Evolutionary conservation across 2,113 vertebrate genomes (phyloP), one percentile per base, ranked within the genome.

Genomic region (Phalacrocorax brasilianus): DNA sequence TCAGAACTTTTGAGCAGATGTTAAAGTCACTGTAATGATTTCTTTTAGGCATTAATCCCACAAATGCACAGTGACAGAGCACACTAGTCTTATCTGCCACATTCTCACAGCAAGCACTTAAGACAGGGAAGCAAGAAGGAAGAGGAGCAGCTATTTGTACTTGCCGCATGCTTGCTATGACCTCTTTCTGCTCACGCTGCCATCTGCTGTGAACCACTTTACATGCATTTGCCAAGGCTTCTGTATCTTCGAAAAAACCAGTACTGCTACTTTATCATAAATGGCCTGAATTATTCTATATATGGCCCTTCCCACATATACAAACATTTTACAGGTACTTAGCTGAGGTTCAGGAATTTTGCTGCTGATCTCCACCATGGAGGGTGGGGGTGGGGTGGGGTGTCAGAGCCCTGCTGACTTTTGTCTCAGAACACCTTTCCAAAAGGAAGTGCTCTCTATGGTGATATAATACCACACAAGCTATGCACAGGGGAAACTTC

Each of bases 401-500:
- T 38, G 38, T 59, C 63, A 58, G 45, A 74, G 55, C 38, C 44
- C 68, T 47, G 68, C 32, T 71, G 83, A 33, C 47, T 89, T 73
- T 14, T 56, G 38, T 77, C 58, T 93, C 47, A 44, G 67, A 85
- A n/a, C 19, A 66, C 50, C 52, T 55, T 93, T 85, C 92, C 59
- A 40, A 61, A 47, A 66, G 85, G 74, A 85, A 85, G 52, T 0
- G 0, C 15, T 58, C 67, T 79, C 55, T 40, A 10, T 32, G 59
- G 78, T 1, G 17, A 65, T 27, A 14, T 0, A 62, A 9, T 19
- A 73, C 6, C 81, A 85, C 0, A 2, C 23, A 70, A 72, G 55
- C 24, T 65, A 61, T 61, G 70, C 45, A 50, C 58, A 47, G 33
- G 61, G 45, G 33, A 75, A 93, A 52, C 62, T 66, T 91, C 59